Evolutionary conservation across 1,140 invertebrate genomes (phyloP).

Genomic region (Agrypnia vestita): DNA sequence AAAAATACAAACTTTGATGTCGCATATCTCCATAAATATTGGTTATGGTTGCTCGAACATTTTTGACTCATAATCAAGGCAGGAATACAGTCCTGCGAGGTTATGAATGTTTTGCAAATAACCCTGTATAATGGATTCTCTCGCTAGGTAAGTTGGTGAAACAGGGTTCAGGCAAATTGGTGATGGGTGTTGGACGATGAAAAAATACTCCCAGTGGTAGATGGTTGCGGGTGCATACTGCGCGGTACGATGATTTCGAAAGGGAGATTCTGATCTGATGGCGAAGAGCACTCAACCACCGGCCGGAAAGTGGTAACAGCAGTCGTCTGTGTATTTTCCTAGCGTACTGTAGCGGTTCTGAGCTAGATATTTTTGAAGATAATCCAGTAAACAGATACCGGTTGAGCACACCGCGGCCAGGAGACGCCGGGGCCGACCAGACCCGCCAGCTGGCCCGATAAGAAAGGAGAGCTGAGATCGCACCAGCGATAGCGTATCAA

Average conservation of each 20-base stretch:
- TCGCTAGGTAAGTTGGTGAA: too few species aligned
- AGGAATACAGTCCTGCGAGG: too few species aligned
- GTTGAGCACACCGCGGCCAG: not conserved
- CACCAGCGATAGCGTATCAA: not conserved
- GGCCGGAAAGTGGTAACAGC: not conserved
- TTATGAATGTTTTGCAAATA: too few species aligned
- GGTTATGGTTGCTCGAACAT: too few species aligned
- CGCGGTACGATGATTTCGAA: not conserved
- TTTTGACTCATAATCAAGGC: too few species aligned
- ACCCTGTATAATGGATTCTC: too few species aligned
- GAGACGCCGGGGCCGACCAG: constrained; percentile 8
- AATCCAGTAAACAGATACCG: not conserved
- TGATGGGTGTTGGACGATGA: too few species aligned
- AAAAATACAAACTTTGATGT: too few species aligned
- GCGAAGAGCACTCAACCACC: too few species aligned
- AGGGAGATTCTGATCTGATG: not conserved
- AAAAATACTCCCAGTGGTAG: not conserved
- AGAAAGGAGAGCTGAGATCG: constrained; percentile 17
- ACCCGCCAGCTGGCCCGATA: not conserved
- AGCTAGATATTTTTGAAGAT: not conserved
- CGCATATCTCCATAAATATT: too few species aligned
- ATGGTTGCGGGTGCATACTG: not conserved
- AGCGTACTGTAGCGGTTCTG: too few species aligned
- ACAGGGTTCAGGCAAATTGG: too few species aligned
- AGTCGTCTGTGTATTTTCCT: not conserved